These are phyloP conservation scores for Balaenoptera acutorostrata DNA, from an alignment of 2,113 vertebrate species.

Conservation along the genomic window DNA sequence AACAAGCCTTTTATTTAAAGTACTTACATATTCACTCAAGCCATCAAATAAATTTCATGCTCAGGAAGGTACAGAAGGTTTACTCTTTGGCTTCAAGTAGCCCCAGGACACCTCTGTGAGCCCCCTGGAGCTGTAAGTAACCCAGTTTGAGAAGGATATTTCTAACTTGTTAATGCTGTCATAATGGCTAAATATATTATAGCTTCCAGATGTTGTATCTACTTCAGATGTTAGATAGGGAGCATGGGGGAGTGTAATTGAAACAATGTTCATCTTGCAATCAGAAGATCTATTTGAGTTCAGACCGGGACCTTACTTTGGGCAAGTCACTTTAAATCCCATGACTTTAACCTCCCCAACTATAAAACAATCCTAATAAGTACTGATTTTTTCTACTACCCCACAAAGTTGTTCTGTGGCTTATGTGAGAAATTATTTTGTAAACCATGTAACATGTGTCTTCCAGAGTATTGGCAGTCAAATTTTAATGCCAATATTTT, in stretches of 20 bases:
- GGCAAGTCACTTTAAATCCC: not conserved
- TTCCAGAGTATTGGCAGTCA: not conserved
- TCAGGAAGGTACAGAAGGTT: not conserved
- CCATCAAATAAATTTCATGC: constrained; percentile 1
- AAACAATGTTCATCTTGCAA: constrained; percentile 51
- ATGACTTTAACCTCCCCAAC: not conserved
- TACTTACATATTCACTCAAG: constrained; percentile 16
- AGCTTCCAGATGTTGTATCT: constrained; percentile 57
- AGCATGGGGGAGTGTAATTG: not conserved
- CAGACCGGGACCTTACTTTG: not conserved
- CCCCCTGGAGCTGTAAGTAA: not conserved
- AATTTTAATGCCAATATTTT: not conserved
- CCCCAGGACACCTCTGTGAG: not conserved
- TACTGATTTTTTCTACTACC: not conserved
- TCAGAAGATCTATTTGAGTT: constrained; percentile 27
- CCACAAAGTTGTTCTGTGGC: not conserved
- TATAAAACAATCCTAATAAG: not conserved
- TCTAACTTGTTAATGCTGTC: constrained; percentile 67
- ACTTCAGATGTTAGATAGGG: constrained; percentile 51
- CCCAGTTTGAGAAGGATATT: constrained; percentile 56
- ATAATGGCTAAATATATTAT: constrained; percentile 45
- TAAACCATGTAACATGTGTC: not conserved
- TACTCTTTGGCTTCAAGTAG: constrained; percentile 46
- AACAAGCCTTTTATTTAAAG: constrained; percentile 33
- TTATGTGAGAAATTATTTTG: constrained; percentile 19